phyloP scores from a whole-genome alignment of 2,113 vertebrate species.

The Tyto alba region DNA sequence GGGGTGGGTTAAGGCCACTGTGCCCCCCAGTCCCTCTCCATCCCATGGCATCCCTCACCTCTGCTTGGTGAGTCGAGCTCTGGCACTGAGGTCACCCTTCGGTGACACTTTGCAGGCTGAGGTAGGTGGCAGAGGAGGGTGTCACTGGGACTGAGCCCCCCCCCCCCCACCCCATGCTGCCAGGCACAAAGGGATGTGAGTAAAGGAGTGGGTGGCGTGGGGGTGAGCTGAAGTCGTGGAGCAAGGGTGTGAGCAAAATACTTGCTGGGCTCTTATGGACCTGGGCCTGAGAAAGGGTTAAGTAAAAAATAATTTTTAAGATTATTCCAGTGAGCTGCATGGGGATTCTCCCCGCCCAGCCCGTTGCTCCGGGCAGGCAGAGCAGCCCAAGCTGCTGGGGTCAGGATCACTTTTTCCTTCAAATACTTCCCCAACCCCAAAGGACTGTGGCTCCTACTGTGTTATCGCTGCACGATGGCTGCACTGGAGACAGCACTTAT shows the following conservation, averaged over 20 bases:
- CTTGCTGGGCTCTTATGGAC: too few species aligned
- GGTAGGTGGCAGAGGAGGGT: neutral
- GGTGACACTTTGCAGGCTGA: conserved; percentile 28
- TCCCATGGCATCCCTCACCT: neutral
- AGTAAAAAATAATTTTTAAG: neutral
- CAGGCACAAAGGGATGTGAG: conserved; percentile 51
- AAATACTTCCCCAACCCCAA: neutral
- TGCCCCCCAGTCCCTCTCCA: too few species aligned
- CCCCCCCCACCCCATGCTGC: neutral
- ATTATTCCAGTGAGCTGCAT: neutral
- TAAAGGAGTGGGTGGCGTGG: neutral
- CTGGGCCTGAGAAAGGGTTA: neutral
- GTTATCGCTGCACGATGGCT: neutral
- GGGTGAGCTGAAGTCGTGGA: too few species aligned
- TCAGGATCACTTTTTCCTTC: neutral
- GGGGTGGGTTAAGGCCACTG: too few species aligned
- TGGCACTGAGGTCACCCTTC: neutral
- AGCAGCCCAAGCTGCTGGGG: neutral
- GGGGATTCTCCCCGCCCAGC: neutral
- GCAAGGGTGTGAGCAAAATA: neutral
- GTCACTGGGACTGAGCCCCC: neutral
- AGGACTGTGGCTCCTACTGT: neutral
- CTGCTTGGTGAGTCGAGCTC: neutral
- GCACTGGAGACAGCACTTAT: neutral
- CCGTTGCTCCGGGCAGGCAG: accelerated